phyloP scores from a whole-genome alignment of 2,113 vertebrate genomes.

The Lichenostomus cassidix region DNA sequence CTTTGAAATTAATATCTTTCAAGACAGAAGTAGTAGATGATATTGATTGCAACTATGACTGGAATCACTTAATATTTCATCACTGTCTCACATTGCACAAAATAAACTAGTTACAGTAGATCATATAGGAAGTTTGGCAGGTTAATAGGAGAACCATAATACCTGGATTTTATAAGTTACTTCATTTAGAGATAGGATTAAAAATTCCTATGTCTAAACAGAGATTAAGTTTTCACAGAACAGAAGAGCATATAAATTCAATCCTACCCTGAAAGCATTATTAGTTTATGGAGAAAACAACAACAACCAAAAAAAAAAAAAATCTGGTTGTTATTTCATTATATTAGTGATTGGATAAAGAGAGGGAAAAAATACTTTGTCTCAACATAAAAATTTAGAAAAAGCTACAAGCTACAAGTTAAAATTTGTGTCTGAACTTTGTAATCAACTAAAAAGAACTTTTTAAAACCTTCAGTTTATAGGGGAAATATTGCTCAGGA shows the following conservation, averaged over 20 bases:
- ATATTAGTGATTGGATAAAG: neutral
- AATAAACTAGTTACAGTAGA: neutral
- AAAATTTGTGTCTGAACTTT: neutral
- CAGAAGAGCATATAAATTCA: neutral
- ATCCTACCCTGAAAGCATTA: neutral
- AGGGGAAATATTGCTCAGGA: neutral
- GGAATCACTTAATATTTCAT: neutral
- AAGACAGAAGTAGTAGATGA: neutral
- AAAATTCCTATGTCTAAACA: neutral
- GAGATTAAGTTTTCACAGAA: neutral
- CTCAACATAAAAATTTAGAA: neutral
- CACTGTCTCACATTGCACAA: neutral
- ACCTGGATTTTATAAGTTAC: neutral
- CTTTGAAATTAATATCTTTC: neutral
- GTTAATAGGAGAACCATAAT: neutral
- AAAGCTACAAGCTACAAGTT: neutral
- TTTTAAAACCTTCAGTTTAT: neutral
- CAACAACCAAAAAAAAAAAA: too few species aligned
- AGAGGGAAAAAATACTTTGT: neutral
- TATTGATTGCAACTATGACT: neutral
- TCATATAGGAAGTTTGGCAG: neutral
- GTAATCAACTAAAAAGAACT: neutral
- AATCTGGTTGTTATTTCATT: neutral
- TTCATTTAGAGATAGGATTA: neutral
- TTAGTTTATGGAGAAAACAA: fast-evolving